Conservation (phyloP, 2,888 invertebrate genomes). For the Creontiades dilutus region DNA sequence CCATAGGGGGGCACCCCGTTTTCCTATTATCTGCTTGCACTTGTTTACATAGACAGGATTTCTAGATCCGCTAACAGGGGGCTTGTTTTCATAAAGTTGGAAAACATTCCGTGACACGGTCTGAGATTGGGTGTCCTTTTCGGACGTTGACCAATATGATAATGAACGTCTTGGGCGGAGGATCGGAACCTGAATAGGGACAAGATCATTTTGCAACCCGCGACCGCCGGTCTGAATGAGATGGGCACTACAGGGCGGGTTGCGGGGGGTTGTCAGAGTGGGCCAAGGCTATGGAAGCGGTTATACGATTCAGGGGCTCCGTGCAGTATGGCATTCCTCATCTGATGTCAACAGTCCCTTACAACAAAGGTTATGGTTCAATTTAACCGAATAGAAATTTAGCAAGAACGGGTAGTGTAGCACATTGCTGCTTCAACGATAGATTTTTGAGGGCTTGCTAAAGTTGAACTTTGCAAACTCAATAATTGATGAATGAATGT, state of each 20-base stretch:
- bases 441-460: no score
- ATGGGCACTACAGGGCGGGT: neutral
- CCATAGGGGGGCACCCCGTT: no score
- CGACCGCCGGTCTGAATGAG: neutral
- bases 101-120: neutral
- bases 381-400: no score
- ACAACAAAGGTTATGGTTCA: neutral
- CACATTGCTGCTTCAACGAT: no score
- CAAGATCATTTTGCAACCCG: conserved; percentile 34
- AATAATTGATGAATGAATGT: no score
- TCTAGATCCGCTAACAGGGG: no score
- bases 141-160: conserved; percentile 2
- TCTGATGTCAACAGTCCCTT: neutral
- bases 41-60: no score
- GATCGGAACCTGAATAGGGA: neutral
- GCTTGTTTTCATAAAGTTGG: neutral
- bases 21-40: no score
- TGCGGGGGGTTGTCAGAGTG: neutral
- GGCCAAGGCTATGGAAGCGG: conserved; percentile 56
- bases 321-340: neutral
- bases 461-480: no score
- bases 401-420: neutral
- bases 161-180: neutral
- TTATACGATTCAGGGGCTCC: conserved; percentile 3
- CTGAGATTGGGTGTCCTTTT: neutral